Evolutionary conservation across 2,797 vertebrate genomes (phyloP).

Genomic region (Taeniopygia guttata): DNA sequence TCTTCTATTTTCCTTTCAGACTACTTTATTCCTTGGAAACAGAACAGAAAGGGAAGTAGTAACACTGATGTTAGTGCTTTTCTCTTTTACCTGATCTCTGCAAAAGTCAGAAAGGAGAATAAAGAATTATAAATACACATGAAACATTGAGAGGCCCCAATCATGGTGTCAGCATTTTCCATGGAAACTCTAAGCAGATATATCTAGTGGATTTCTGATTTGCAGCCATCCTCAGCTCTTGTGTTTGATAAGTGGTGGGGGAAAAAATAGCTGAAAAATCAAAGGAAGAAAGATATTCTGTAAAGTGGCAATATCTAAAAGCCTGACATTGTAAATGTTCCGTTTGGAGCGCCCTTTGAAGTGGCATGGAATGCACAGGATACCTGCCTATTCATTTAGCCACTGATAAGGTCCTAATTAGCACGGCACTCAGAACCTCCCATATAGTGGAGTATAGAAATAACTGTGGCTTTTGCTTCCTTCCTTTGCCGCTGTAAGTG

Average conservation of each 20-base stretch:
- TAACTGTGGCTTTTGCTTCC: not conserved
- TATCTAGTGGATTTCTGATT: not conserved
- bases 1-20: not conserved
- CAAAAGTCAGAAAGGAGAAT: not conserved
- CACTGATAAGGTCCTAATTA: slow-evolving; percentile 56
- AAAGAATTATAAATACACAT: not conserved
- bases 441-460: slow-evolving; percentile 9
- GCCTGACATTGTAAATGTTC: slow-evolving; percentile 10
- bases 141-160: not conserved
- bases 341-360: slow-evolving; percentile 43
- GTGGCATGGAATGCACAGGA: slow-evolving; percentile 23
- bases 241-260: not conserved
- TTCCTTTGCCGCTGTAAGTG: not conserved
- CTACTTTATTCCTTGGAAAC: not conserved
- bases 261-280: not conserved
- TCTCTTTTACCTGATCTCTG: not conserved
- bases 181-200: not conserved
- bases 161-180: not conserved
- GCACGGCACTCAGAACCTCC: slow-evolving; percentile 11
- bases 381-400: slow-evolving; percentile 47
- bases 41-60: not conserved
- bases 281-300: slow-evolving; percentile 27
- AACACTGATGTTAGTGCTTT: not conserved
- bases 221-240: not conserved
- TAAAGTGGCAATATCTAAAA: slow-evolving; percentile 35